These are phyloP conservation scores for Threskiornis aethiopicus DNA, from an alignment of 2,797 vertebrate genomes.

Conservation along the genomic window DNA sequence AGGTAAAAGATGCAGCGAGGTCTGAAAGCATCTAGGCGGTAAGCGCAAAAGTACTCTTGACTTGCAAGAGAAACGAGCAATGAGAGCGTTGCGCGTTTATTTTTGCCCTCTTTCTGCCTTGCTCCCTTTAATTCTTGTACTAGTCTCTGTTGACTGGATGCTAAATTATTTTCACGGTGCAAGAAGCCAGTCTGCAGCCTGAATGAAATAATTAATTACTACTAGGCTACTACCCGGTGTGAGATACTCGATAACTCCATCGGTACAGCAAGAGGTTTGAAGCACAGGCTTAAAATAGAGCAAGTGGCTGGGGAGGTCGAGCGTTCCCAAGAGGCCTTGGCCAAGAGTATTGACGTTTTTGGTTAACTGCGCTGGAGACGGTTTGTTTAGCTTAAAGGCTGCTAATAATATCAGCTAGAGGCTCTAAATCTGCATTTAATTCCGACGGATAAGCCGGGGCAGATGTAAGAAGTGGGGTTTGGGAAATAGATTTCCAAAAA, in stretches of 20 bases:
- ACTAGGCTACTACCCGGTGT: background rate
- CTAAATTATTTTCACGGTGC: background rate
- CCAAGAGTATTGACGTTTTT: background rate
- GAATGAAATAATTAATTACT: background rate
- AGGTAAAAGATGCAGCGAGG: background rate
- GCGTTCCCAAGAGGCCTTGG: background rate
- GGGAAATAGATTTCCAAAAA: background rate
- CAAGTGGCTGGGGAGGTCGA: background rate
- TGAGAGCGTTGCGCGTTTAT: background rate
- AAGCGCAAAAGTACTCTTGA: background rate
- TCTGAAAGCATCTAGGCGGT: background rate
- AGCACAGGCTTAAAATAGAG: background rate
- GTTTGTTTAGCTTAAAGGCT: background rate
- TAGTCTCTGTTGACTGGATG: background rate
- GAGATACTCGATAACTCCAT: background rate
- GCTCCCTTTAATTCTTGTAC: background rate
- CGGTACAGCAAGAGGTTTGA: background rate
- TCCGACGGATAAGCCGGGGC: fast-evolving
- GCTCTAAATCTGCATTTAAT: background rate
- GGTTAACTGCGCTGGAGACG: background rate
- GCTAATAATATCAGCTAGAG: background rate
- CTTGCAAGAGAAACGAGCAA: background rate
- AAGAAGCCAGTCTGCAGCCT: background rate
- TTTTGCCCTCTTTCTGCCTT: background rate
- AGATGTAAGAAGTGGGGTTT: background rate